Evolutionary conservation across 2,113 vertebrate species (phyloP), one percentile per base, ranked within the genome.

Genomic region (Bolborhynchus lineola): DNA sequence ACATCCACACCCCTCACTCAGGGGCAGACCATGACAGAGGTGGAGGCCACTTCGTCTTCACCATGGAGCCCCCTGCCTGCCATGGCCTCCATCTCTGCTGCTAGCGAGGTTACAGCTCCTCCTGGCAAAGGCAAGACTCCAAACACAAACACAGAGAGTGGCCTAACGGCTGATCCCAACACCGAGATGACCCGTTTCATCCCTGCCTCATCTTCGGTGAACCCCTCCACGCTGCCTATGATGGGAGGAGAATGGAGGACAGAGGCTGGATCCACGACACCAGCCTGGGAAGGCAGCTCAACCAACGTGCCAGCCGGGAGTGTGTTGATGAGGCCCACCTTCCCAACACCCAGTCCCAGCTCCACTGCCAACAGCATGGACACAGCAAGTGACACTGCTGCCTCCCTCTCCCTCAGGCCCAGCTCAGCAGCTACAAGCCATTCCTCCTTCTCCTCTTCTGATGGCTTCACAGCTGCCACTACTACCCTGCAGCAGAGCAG

Each of bases 81-180:
- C 2, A 0, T 3, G 2, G 1, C 16, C 53, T 15, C 0, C 0
- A 15, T 21, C 53, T n/a, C 77, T 16, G 21, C 0, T 3, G 37
- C 25, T 37, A 15, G 18, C 39, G 13, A 0, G 16, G 49, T 28
- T 72, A 80, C 11, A 0, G 13, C 2, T 60, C 5, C 21, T 46
- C 15, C 39, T 2, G 11, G 20, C 2, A 8, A 12, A 39, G 13
- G 13, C 0, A 0, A 14, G 2, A 68, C 11, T 3, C 8, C 42
- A 31, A 78, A 37, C 42, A 28, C 0, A 0, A 8, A 2, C 4
- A 41, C 16, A 11, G 69, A 3, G 11, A 26, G 0, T 1, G 1
- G 4, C 25, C 37, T 7, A 0, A 52, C 24, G 0, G 0, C 35
- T 15, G 31, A 69, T 7, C 55, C 55, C 17, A 25, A 3, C 2